Conservation (phyloP, 23 tunicate genomes). For the Trididemnum nubilum region DNA sequence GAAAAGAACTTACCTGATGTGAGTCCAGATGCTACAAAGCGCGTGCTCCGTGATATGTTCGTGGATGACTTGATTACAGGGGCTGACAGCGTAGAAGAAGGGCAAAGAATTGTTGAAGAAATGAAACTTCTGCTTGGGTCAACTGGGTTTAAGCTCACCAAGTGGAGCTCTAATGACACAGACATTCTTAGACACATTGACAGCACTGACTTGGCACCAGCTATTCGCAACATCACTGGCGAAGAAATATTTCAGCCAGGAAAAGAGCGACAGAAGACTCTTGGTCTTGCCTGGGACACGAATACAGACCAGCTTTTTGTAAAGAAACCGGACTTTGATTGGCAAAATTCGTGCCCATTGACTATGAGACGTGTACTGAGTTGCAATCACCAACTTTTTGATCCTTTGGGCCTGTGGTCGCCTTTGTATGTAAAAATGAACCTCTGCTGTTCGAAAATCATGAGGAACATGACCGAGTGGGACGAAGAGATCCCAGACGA, state of each 20-base stretch:
- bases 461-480: background rate
- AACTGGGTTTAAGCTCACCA: background rate
- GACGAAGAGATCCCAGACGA: slow-evolving; percentile 5
- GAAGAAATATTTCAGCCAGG: background rate
- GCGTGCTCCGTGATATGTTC: background rate
- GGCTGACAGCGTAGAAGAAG: background rate
- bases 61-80: slow-evolving; percentile 9
- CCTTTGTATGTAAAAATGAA: slow-evolving; percentile 1
- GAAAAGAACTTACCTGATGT: slow-evolving; percentile 1
- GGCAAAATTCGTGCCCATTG: background rate
- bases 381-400: slow-evolving; percentile 8
- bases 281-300: slow-evolving; percentile 11
- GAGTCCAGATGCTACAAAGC: background rate
- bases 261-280: background rate
- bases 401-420: background rate
- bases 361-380: background rate
- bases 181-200: background rate
- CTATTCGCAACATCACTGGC: background rate
- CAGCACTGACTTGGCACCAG: background rate
- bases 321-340: background rate
- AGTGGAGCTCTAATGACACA: background rate
- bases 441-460: slow-evolving; percentile 9
- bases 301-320: background rate
- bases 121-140: background rate
- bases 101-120: background rate